Base-by-base conservation (phyloP, 2,797 vertebrate species). In the Chaetophractus vellerosus region DNA sequence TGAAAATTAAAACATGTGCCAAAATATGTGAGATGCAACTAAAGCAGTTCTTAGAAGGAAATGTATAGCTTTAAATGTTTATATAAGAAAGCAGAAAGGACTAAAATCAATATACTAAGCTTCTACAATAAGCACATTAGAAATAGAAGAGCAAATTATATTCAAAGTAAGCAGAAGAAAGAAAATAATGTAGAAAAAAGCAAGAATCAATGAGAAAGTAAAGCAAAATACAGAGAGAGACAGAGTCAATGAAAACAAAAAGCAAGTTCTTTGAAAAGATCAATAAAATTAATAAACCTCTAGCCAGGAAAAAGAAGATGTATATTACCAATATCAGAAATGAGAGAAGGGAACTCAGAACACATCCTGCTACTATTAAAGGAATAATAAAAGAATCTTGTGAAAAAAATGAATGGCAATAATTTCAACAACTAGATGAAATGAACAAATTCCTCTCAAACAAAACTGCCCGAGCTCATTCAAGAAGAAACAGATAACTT, bases 131-230 rank as follows among this genome's bases (percentile, higher is more conserved):
- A 72, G 72, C 48, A 33, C n/a, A 92, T 66, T 31, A 74, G 16
- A 64, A 69, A 75, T 61, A 69, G n/a, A 88, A 21, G 28, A 80
- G 1, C 24, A 71, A 84, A 31, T 86, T 63, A 90, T 79, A 79
- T 52, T 74, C 41, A 90, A 72, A 74, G 28, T 33, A 55, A 63
- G 28, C 23, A 90, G 45, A 85, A 92, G 48, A 79, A 89, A 89
- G 48, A 74, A 80, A 87, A 87, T 41, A 26, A 8, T 78, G 31
- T 36, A 28, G 9, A 52, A 33, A 52, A 21, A 38, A 68, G 23
- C 8, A 68, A 24, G 57, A 74, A 75, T 66, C 76, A 63, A 31
- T 69, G 28, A n/a, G 63, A 45, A 9, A 93, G 69, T 33, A 80
- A 75, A 63, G 15, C 21, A n/a, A n/a, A 41, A 59, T 10, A 78